phyloP scores from a whole-genome alignment of 2,888 invertebrate species.

The Drosophila pseudotakahashii region DNA sequence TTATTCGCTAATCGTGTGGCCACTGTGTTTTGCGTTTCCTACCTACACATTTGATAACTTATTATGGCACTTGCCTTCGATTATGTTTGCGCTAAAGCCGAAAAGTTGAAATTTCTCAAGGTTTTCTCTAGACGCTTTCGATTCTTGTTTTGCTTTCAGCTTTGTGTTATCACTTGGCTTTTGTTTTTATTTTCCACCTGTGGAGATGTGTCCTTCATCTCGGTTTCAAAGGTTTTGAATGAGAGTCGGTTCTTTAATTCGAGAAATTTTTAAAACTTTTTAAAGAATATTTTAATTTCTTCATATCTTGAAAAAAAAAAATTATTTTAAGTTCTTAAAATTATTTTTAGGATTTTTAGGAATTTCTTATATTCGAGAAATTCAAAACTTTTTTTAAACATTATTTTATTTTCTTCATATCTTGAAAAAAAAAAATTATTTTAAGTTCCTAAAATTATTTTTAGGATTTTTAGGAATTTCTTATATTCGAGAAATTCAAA shows the following conservation, averaged over 20 bases:
- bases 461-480: too few relatives aligned
- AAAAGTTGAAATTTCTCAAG: slow-evolving; percentile 51
- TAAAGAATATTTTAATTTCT: too few relatives aligned
- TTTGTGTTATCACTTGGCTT: slow-evolving; percentile 21
- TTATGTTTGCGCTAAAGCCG: slow-evolving; percentile 22
- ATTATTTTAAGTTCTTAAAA: too few relatives aligned
- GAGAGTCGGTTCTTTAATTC: too few relatives aligned
- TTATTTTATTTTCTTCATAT: too few relatives aligned
- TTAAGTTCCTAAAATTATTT: too few relatives aligned
- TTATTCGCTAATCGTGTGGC: slow-evolving; percentile 32
- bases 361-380: too few relatives aligned
- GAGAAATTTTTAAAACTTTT: neutral
- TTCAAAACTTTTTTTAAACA: too few relatives aligned
- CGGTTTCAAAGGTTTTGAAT: neutral
- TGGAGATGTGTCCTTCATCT: slow-evolving; percentile 12
- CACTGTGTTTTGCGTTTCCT: slow-evolving; percentile 32
- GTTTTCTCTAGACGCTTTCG: slow-evolving; percentile 47
- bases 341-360: too few relatives aligned
- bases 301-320: too few relatives aligned
- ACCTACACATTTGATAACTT: slow-evolving; percentile 51
- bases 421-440: too few relatives aligned
- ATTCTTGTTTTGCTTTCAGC: slow-evolving; percentile 60
- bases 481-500: too few relatives aligned
- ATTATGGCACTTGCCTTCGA: slow-evolving; percentile 47
- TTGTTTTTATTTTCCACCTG: slow-evolving; percentile 17